phyloP scores from a whole-genome alignment of 2,113 vertebrate genomes.

The Pluvianellus socialis region DNA sequence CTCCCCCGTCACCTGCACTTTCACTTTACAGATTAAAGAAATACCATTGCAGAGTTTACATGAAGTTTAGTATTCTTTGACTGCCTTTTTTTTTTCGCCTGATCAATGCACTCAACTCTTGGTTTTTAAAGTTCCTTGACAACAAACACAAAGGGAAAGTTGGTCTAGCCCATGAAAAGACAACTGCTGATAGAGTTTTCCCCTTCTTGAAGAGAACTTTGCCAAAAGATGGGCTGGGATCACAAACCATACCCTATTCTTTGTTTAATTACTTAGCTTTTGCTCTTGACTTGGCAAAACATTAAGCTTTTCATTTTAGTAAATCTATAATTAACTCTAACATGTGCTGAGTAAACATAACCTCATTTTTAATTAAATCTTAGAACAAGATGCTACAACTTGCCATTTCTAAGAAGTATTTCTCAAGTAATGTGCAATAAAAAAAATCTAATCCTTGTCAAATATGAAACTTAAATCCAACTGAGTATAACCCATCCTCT shows the following conservation, averaged over 20 bases:
- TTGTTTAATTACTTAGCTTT: constrained; percentile 70
- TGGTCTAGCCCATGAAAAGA: background rate
- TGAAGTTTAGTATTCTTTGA: background rate
- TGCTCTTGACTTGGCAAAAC: constrained; percentile 68
- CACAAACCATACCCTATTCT: constrained; percentile 60
- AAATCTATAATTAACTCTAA: constrained; percentile 69
- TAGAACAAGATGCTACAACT: constrained; percentile 59
- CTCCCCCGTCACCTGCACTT: background rate
- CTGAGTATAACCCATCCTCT: background rate
- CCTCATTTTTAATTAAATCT: constrained; percentile 71
- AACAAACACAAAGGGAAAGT: background rate
- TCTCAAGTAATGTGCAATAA: background rate
- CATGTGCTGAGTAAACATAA: constrained; percentile 69
- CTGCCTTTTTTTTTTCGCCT: background rate
- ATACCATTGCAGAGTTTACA: background rate
- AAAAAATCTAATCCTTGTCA: constrained; percentile 11
- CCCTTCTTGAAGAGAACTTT: background rate
- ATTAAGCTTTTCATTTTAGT: constrained; percentile 69
- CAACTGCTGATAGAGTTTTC: background rate
- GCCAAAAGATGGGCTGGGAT: constrained; percentile 54
- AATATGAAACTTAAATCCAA: background rate
- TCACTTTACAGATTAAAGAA: background rate
- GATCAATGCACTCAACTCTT: background rate
- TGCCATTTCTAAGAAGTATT: constrained; percentile 42
- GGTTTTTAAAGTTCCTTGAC: background rate